Evolutionary conservation across 1,140 invertebrate species (phyloP).

Genomic region (Macrocentrus cingulum): DNA sequence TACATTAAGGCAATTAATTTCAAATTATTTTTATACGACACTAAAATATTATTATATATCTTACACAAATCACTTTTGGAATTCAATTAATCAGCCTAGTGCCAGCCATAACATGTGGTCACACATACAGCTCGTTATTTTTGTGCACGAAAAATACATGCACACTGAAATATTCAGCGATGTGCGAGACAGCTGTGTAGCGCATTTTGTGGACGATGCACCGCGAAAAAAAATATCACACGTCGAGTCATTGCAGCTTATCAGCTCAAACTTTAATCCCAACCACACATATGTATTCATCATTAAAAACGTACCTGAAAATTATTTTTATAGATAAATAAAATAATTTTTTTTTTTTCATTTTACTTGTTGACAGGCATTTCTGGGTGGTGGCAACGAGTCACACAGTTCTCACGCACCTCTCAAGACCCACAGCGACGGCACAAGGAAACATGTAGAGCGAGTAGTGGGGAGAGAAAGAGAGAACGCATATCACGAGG

Average conservation of each 20-base stretch:
- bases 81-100: slow-evolving; percentile 45
- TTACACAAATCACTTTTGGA: slow-evolving; percentile 41
- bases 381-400: neutral
- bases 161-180: neutral
- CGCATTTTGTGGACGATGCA: neutral
- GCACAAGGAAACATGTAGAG: neutral
- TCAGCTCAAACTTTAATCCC: no score
- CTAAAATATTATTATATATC: no score
- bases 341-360: neutral
- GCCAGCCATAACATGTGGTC: slow-evolving; percentile 14
- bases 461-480: slow-evolving; percentile 2
- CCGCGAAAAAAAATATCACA: neutral
- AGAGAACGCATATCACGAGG: neutral
- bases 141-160: no score
- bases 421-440: slow-evolving; percentile 10
- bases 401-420: slow-evolving; percentile 13
- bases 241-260: neutral
- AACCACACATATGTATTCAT: no score
- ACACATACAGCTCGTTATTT: slow-evolving; percentile 14
- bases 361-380: neutral
- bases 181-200: slow-evolving; percentile 4
- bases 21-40: no score
- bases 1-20: no score
- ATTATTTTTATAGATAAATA: no score
- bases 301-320: no score